Evolutionary conservation across 2,888 invertebrate species (phyloP).

Genomic region (Acanthosepion pharaonis): DNA sequence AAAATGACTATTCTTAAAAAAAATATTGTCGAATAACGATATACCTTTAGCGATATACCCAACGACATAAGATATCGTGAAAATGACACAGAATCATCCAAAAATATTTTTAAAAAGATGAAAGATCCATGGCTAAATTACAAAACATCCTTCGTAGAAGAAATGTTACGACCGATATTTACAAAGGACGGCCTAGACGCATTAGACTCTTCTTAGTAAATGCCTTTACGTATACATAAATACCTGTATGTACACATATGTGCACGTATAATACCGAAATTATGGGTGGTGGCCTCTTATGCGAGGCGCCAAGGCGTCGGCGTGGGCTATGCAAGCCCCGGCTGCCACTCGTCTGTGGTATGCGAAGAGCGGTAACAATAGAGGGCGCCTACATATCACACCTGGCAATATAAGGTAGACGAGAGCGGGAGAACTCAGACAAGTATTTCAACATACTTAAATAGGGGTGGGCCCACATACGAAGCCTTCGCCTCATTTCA

Average conservation of each 20-base stretch:
- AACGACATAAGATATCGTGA: too few species aligned
- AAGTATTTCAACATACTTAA: neutral
- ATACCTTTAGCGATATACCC: too few species aligned
- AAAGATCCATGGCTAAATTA: too few species aligned
- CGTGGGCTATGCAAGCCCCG: slow-evolving; percentile 33
- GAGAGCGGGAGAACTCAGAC: neutral
- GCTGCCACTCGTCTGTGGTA: neutral
- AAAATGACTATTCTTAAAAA: too few species aligned
- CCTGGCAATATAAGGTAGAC: slow-evolving; percentile 20
- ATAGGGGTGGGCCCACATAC: neutral
- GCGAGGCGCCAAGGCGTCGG: slow-evolving; percentile 5
- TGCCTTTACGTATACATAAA: too few species aligned
- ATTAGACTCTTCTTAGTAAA: too few species aligned
- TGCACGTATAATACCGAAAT: neutral
- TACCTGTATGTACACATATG: neutral
- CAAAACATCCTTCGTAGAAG: too few species aligned
- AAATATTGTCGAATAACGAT: too few species aligned
- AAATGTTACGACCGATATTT: too few species aligned
- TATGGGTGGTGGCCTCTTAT: slow-evolving; percentile 20
- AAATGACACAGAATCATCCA: too few species aligned
- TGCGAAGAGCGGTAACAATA: neutral
- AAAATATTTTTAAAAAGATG: too few species aligned
- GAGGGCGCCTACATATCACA: slow-evolving; percentile 33
- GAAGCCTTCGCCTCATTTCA: slow-evolving; percentile 15
- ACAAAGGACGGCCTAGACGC: too few species aligned